A percentile compares a stretch with the other conserved stretches of the same genome.
Evolutionary conservation across 2,797 vertebrate genomes (phyloP).

Genomic region (Sternarchorhynchus goeldii): DNA sequence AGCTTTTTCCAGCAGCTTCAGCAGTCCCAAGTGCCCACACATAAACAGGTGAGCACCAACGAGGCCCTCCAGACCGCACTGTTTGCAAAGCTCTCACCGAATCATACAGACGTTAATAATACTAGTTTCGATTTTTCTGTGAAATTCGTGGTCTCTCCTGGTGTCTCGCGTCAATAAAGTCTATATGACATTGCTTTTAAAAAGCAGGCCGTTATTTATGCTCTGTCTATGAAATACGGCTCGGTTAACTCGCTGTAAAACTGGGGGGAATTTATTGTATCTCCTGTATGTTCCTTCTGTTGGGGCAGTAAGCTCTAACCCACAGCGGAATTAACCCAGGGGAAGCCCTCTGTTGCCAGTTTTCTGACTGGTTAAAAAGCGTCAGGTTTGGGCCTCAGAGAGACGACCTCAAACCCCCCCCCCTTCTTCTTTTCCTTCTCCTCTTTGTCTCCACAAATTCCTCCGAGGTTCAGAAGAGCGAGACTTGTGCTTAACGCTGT

Average conservation of each 20-base stretch:
- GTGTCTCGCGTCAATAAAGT: too few relatives aligned
- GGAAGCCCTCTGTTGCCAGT: conserved; percentile 8
- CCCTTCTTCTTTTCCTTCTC: conserved; percentile 2
- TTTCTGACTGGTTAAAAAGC: not conserved
- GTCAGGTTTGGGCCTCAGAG: not conserved
- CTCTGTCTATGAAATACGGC: conserved; percentile 10
- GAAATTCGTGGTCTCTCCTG: not conserved
- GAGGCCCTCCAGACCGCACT: too few relatives aligned
- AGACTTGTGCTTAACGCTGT: not conserved
- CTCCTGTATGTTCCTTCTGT: conserved; percentile 1
- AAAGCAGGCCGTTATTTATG: not conserved
- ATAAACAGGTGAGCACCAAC: not conserved
- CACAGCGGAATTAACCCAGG: conserved; percentile 40
- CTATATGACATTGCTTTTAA: not conserved
- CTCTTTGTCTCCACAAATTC: not conserved
- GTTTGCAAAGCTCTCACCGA: too few relatives aligned
- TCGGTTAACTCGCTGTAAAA: conserved; percentile 11
- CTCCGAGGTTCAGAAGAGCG: not conserved
- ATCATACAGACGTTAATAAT: not conserved
- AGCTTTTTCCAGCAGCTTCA: conserved; percentile 11
- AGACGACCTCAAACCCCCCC: not conserved
- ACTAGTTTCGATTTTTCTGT: not conserved
- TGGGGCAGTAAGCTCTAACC: conserved; percentile 14
- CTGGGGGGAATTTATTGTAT: conserved; percentile 4
- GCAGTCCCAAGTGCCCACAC: not conserved